Base-by-base conservation (phyloP, 2,888 invertebrate genomes). In the Tromatobia lineatoria region DNA sequence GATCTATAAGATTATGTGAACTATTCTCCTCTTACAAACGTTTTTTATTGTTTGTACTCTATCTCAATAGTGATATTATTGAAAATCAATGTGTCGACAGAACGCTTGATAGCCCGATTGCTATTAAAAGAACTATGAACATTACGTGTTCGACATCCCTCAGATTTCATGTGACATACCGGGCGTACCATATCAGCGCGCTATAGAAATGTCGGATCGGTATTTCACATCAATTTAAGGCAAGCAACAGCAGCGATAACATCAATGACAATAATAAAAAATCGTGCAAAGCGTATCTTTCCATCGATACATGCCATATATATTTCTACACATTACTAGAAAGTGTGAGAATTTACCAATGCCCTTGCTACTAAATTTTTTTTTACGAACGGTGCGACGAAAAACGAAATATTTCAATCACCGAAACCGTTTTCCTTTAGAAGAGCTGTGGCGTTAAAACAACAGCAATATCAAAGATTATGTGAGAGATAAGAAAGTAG, bases 201-300 rank as follows among this genome's bases (percentile, higher is more conserved):
- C 3, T 3, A 4, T 4, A 29, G 29, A 29, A 29, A 29, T 29
- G 29, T 29, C 29, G 10, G 2, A n/a, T 59, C 59, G 59, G 34
- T 15, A 59, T 29, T n/a, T 29, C 15, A 29, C 29, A 29, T 29
- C 7, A 29, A n/a, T n/a, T n/a, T n/a, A n/a, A n/a, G n/a, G 13
- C 25, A 15, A 29, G 29, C 29, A 59, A 7, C n/a, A 38, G n/a
- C 61, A n/a, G 34, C 61, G 18, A n/a, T 61, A 34, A 61, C 64
- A 64, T 20, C 38, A 64, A 18, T 34, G 10, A 64, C 38, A 64
- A 64, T 42, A 11, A 64, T 64, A 67, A 80, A 8, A 29, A 42
- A 18, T 29, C 73, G 59, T 66, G 59, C 57, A 34, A 59, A 57
- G 50, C 70, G 45, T 70, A 70, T 64, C 38, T 70, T 64, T 66